Evolutionary conservation across 2,113 vertebrate genomes (phyloP).

Genomic region (Garra rufa): DNA sequence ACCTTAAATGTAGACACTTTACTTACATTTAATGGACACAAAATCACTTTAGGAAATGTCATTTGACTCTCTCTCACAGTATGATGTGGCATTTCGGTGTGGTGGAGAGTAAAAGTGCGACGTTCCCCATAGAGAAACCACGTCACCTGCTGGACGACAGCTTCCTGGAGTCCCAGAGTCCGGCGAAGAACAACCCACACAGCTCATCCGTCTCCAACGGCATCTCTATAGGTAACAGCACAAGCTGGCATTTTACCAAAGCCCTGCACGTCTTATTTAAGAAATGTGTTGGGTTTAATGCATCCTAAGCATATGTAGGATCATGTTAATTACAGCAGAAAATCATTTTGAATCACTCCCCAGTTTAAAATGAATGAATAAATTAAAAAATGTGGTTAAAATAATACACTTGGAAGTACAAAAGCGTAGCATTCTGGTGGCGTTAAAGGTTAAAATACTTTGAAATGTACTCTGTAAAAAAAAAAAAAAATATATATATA

Average conservation of each 20-base stretch:
- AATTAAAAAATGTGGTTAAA: not conserved
- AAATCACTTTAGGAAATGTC: no score
- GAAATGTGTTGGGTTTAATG: not conserved
- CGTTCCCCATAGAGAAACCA: constrained; percentile 87
- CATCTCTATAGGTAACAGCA: constrained; percentile 78
- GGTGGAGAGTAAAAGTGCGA: constrained; percentile 91
- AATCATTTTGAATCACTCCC: not conserved
- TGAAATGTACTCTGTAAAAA: no score
- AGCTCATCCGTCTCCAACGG: constrained; percentile 80
- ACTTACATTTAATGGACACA: no score
- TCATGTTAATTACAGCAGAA: not conserved
- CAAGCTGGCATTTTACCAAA: not conserved
- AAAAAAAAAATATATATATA: no score
- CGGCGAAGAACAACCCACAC: constrained; percentile 70
- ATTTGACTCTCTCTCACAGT: constrained; percentile 73
- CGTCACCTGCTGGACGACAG: constrained; percentile 96
- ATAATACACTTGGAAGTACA: not conserved
- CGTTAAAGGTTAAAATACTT: no score
- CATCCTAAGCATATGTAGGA: not conserved
- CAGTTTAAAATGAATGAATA: not conserved
- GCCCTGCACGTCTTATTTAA: not conserved
- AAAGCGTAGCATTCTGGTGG: not conserved
- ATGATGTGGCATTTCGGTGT: constrained; percentile 93
- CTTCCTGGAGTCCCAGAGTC: constrained; percentile 90
- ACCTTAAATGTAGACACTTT: no score